Evolutionary conservation across 1,140 invertebrate genomes (phyloP).

Genomic region (Pectinophora gossypiella): DNA sequence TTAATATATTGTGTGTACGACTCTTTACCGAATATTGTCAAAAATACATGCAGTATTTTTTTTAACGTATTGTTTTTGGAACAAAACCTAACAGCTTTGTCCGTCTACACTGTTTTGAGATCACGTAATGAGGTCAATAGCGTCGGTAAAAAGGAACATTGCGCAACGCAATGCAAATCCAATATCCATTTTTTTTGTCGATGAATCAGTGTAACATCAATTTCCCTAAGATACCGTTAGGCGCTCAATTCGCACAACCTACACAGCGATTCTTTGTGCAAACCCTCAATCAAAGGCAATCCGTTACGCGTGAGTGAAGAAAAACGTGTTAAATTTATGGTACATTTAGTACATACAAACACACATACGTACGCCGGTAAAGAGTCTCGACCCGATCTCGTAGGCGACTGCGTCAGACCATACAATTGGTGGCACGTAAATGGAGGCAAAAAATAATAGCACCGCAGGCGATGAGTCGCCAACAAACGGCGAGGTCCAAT

Average conservation of each 20-base stretch:
- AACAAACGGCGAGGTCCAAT: constrained; percentile 68
- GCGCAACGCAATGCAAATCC: not conserved
- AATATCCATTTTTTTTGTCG: not conserved
- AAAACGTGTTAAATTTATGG: constrained; percentile 29
- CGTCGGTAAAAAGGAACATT: not conserved
- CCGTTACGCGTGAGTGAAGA: constrained; percentile 29
- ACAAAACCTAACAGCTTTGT: too few relatives aligned
- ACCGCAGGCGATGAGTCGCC: constrained; percentile 49
- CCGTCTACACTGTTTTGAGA: too few relatives aligned
- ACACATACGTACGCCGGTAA: constrained; percentile 19
- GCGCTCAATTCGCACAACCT: constrained; percentile 23
- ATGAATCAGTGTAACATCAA: constrained; percentile 17
- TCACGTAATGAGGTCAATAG: too few relatives aligned
- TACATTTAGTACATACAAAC: constrained; percentile 20
- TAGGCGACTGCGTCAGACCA: constrained; percentile 37
- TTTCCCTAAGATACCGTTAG: constrained; percentile 35
- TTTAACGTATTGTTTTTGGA: too few relatives aligned
- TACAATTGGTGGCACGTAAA: constrained; percentile 46
- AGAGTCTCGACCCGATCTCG: too few relatives aligned
- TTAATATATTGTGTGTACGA: too few relatives aligned
- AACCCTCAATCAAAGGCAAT: constrained; percentile 22
- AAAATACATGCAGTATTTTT: too few relatives aligned
- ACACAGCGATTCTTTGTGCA: constrained; percentile 30
- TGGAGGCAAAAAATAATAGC: constrained; percentile 60
- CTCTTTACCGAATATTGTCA: too few relatives aligned